Conservation (phyloP, 2,888 invertebrate genomes). For the Microchrysa polita region DNA sequence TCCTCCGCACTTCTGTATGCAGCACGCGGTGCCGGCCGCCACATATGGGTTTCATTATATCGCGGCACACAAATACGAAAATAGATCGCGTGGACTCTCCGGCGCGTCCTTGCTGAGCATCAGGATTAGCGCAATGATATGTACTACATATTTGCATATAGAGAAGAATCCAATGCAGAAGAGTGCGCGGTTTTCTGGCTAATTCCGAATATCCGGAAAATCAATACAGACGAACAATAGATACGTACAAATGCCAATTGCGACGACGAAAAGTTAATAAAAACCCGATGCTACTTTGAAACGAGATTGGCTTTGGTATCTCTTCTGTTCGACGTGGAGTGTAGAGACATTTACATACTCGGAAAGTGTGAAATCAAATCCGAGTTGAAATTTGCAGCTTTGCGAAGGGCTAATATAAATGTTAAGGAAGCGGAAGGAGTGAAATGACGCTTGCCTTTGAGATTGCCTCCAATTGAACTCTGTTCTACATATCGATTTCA, state of each 20-base stretch:
- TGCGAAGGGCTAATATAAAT: constrained; percentile 16
- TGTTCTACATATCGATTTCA: constrained; percentile 42
- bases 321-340: not conserved
- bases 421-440: constrained; percentile 6
- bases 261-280: constrained; percentile 23
- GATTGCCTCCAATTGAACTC: constrained; percentile 40
- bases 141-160: no score
- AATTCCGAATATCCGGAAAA: constrained; percentile 18
- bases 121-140: no score
- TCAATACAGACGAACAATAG: not conserved
- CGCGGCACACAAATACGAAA: no score
- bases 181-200: not conserved
- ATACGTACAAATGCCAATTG: not conserved
- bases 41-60: not conserved
- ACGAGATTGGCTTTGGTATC: no score
- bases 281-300: constrained; percentile 14
- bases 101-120: no score
- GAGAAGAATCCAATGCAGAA: no score
- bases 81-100: no score
- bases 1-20: no score
- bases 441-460: constrained; percentile 28
- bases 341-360: constrained; percentile 29
- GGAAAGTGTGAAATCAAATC: constrained; percentile 24
- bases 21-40: no score
- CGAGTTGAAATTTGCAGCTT: constrained; percentile 9